Base-by-base conservation (phyloP, 2,888 invertebrate genomes). In the Blastobasis adustella region DNA sequence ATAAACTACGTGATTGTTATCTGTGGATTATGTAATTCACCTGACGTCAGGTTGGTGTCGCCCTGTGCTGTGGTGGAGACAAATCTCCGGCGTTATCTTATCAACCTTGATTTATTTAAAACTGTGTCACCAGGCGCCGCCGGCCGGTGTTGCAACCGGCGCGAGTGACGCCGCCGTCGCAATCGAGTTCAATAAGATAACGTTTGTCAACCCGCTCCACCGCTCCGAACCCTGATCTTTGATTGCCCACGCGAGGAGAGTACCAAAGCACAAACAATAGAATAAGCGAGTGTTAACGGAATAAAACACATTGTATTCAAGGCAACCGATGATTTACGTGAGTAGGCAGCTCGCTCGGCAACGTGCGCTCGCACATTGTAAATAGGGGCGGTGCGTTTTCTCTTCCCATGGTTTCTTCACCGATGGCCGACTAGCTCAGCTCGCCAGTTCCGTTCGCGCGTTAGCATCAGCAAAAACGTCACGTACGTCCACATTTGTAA, bases 91-190 rank as follows among this genome's bases (percentile, higher is more conserved):
- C 64, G 65, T 67, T 76, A 76, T 80, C 77, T 79, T 76, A 76
- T 77, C 74, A 76, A 72, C 71, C 73, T 76, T 76, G 73, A 73
- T 76, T 74, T 75, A 71, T 73, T 70, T 73, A 70, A 66, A 74
- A 76, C 66, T 58, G 62, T 76, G 73, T 75, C 70, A 71, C 63
- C 62, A 55, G 58, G 63, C 58, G 60, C 47, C 51, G 47, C 51
- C 49, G 5, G n/a, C 10, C n/a, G 6, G 36, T 10, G 45, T 42
- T 8, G 42, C 10, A 42, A 40, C 41, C 9, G 23, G 23, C 23
- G 23, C 23, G 23, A 23, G 23, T 23, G 23, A 23, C 23, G 23
- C 23, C 23, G 23, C 23, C 23, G 23, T 23, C 23, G 23, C 23
- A 23, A 23, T 23, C 23, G 23, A 23, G 23, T 23, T 23, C 23